These are phyloP conservation scores for Axinella damicornis DNA, from an alignment of 37 sponge, comb jelly and placozoan species.

Conservation along the genomic window DNA sequence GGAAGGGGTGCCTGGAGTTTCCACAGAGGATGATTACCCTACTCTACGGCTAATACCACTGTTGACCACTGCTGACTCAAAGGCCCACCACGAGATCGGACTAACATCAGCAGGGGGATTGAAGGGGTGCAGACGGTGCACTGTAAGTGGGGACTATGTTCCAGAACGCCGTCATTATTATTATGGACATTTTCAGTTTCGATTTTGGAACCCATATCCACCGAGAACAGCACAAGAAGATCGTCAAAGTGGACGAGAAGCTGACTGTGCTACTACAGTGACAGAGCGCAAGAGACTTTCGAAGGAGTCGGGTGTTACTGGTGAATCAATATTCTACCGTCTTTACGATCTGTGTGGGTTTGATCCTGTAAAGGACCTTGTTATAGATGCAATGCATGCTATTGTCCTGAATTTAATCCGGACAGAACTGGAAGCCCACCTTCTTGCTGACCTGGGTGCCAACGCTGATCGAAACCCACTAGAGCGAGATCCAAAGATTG, in stretches of 20 bases:
- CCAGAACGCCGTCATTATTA: slow-evolving; percentile 23
- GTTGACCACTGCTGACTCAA: slow-evolving; percentile 22
- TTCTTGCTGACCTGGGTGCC: slow-evolving; percentile 3
- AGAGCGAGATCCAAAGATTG: not conserved
- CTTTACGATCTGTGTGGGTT: slow-evolving; percentile 22
- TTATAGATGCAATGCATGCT: slow-evolving; percentile 32
- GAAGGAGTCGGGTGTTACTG: slow-evolving; percentile 8
- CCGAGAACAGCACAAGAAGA: too few species aligned
- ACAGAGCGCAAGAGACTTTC: slow-evolving; percentile 7
- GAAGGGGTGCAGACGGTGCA: slow-evolving; percentile 24
- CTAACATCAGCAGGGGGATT: slow-evolving; percentile 20
- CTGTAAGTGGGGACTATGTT: slow-evolving; percentile 7
- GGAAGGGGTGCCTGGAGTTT: not conserved
- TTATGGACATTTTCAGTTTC: not conserved
- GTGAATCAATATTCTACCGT: slow-evolving; percentile 23
- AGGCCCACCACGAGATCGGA: slow-evolving; percentile 32
- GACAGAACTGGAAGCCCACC: slow-evolving; percentile 21
- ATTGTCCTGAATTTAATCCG: slow-evolving; percentile 1
- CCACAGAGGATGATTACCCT: not conserved
- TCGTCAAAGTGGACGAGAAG: not conserved
- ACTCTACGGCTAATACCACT: slow-evolving; percentile 2
- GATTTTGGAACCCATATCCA: slow-evolving; percentile 13
- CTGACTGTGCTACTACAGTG: slow-evolving; percentile 5
- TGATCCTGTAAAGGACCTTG: slow-evolving; percentile 9
- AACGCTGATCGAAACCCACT: not conserved